phyloP scores from a whole-genome alignment of 2,797 vertebrate species.

The Cryptoprocta ferox region DNA sequence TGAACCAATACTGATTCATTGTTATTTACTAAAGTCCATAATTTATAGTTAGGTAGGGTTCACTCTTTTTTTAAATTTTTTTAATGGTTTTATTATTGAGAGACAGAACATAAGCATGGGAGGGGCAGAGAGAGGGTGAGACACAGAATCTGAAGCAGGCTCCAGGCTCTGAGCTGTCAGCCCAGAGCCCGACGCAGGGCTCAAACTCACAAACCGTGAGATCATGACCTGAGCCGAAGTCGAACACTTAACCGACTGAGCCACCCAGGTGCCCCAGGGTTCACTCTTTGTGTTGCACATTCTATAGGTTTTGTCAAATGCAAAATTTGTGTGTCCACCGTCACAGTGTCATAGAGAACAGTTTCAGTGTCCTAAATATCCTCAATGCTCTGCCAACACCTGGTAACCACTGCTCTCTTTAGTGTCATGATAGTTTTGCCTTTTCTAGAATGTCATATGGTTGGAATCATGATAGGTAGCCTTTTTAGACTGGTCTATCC shows the following conservation, averaged over 20 bases:
- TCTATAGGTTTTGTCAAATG: not conserved
- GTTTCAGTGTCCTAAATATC: not conserved
- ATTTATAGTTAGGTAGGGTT: not conserved
- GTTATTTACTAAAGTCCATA: not conserved
- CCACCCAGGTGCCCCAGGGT: too few species aligned
- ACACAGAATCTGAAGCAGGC: too few species aligned
- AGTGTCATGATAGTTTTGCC: not conserved
- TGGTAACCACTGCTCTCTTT: not conserved
- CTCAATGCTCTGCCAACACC: not conserved
- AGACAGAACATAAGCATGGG: too few species aligned
- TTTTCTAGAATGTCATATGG: not conserved
- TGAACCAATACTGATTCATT: not conserved
- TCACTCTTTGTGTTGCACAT: not conserved
- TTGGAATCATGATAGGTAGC: not conserved
- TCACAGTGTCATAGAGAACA: not conserved
- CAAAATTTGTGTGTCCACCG: not conserved
- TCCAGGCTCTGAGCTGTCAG: too few species aligned
- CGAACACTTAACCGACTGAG: too few species aligned
- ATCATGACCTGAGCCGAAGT: too few species aligned
- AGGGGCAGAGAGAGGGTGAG: too few species aligned
- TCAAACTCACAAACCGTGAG: too few species aligned
- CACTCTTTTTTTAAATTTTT: not conserved
- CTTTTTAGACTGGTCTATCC: not conserved
- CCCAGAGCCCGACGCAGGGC: too few species aligned
- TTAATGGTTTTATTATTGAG: too few species aligned